Evolutionary conservation across 2,888 invertebrate species (phyloP).

Genomic region (Dione vanillae): DNA sequence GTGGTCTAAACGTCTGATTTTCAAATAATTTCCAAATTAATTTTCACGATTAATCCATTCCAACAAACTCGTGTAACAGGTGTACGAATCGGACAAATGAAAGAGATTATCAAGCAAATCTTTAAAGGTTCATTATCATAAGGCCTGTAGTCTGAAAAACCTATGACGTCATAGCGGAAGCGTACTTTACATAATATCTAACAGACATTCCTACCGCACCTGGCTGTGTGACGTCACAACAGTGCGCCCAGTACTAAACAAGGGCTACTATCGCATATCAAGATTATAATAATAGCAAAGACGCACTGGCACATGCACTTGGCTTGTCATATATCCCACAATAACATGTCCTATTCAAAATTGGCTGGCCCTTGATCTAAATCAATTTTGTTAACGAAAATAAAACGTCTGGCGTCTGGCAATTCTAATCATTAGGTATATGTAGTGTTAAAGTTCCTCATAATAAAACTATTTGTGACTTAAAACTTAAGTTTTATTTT

Average conservation of each 20-base stretch:
- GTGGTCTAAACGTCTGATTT: no score
- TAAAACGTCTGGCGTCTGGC: slow-evolving; percentile 53
- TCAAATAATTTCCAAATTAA: no score
- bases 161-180: slow-evolving; percentile 52
- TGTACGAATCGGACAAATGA: neutral
- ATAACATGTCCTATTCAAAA: slow-evolving; percentile 66
- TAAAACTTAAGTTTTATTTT: neutral
- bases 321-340: slow-evolving; percentile 75
- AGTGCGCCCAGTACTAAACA: slow-evolving; percentile 30
- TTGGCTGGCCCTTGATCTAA: slow-evolving; percentile 76
- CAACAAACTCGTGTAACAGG: neutral
- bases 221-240: slow-evolving; percentile 53
- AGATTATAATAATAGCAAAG: slow-evolving; percentile 69
- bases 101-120: neutral
- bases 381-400: slow-evolving; percentile 59
- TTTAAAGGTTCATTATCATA: slow-evolving; percentile 13
- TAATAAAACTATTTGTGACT: neutral
- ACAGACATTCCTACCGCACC: slow-evolving; percentile 55
- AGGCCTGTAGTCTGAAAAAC: slow-evolving; percentile 38
- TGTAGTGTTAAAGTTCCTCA: neutral
- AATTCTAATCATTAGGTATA: slow-evolving; percentile 24
- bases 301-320: slow-evolving; percentile 73
- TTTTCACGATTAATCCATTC: no score
- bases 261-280: slow-evolving; percentile 35
- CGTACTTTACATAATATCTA: slow-evolving; percentile 50